Conservation (phyloP, 2,888 invertebrate genomes). For the Caenorhabditis parvicauda region DNA sequence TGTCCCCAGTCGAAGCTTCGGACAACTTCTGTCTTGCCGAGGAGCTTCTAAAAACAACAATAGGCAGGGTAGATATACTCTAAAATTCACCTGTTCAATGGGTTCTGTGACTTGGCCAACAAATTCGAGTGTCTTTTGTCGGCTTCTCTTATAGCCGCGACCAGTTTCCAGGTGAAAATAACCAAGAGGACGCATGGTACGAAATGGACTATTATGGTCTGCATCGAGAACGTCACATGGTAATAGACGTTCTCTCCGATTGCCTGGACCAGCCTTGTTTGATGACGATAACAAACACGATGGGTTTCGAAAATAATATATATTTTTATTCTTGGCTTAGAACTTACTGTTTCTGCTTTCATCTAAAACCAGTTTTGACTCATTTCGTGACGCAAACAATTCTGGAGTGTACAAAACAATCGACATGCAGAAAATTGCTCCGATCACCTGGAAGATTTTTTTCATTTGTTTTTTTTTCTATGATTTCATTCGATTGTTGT, state of each 20-base stretch:
- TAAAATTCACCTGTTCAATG: not conserved
- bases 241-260: constrained; percentile 74
- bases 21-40: constrained; percentile 29
- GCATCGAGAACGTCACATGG: constrained; percentile 66
- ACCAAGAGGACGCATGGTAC: constrained; percentile 85
- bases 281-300: constrained; percentile 36
- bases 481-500: not conserved
- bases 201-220: constrained; percentile 84
- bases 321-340: not conserved
- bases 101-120: constrained; percentile 45
- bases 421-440: constrained; percentile 66
- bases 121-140: constrained; percentile 71
- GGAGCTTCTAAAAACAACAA: not conserved
- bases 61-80: not conserved
- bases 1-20: constrained; percentile 22
- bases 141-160: constrained; percentile 80
- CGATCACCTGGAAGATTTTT: constrained; percentile 58
- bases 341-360: constrained; percentile 31
- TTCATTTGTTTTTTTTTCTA: not conserved
- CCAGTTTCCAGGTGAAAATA: constrained; percentile 81
- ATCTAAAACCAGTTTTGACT: constrained; percentile 46
- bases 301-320: constrained; percentile 10
- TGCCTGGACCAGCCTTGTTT: constrained; percentile 29
- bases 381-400: constrained; percentile 46
- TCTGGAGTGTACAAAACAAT: constrained; percentile 54